Percentiles rank a stretch among this genome's conserved stretches.
Evolutionary conservation across 2,113 vertebrate genomes (phyloP).

Genomic region (Indri indri): DNA sequence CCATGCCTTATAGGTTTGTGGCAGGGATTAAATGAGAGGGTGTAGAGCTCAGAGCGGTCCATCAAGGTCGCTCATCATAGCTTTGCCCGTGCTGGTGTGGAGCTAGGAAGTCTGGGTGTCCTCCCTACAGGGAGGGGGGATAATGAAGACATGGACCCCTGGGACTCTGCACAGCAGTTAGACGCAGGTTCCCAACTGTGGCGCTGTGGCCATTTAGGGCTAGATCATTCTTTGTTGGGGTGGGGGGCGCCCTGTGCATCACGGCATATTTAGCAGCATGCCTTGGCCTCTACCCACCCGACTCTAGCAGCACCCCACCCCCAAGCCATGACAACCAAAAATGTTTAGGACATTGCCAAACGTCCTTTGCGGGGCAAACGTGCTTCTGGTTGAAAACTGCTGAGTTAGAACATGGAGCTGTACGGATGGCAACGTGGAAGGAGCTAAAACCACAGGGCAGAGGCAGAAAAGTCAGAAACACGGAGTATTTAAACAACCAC

Average conservation of each 20-base stretch:
- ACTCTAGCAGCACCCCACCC: neutral
- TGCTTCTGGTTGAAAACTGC: neutral
- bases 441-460: neutral
- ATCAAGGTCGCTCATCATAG: neutral
- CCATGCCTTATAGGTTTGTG: neutral
- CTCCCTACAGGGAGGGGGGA: neutral
- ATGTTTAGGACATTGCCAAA: neutral
- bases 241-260: neutral
- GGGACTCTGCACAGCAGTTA: neutral
- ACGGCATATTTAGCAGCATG: fast-evolving
- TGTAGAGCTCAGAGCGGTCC: neutral
- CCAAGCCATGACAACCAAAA: neutral
- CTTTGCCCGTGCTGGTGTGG: neutral
- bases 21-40: neutral
- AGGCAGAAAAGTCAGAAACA: neutral
- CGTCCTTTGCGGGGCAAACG: neutral
- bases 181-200: fast-evolving
- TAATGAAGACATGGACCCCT: neutral
- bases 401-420: neutral
- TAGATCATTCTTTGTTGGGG: neutral
- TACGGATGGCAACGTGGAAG: fast-evolving
- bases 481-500: fast-evolving
- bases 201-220: neutral
- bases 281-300: neutral
- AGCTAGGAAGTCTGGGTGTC: neutral